phyloP scores from a whole-genome alignment of 2,113 vertebrate genomes.

The Penelope pileata region DNA sequence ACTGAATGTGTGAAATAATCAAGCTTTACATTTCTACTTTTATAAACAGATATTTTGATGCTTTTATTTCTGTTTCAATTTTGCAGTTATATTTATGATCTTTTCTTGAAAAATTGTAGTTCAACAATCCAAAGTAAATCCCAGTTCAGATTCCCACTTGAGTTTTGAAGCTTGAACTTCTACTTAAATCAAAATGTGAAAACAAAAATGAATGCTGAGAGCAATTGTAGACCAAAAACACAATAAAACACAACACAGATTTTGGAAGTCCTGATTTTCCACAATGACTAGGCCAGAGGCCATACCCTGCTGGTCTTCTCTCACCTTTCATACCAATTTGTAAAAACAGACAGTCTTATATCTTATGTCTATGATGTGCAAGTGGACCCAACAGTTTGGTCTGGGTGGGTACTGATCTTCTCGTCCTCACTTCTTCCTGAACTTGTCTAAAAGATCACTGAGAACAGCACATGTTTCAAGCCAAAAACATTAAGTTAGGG shows the following conservation, averaged over 20 bases:
- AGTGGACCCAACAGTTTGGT: background rate
- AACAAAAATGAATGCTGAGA: slow-evolving; percentile 17
- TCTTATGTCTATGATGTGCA: background rate
- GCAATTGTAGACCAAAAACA: background rate
- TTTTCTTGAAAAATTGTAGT: background rate
- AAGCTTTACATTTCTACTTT: background rate
- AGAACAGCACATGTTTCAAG: background rate
- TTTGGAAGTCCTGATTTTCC: slow-evolving; percentile 17
- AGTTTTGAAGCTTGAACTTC: slow-evolving; percentile 25
- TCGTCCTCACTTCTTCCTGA: background rate
- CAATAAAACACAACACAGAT: background rate
- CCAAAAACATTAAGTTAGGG: background rate
- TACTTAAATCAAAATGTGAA: slow-evolving; percentile 22
- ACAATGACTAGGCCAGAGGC: background rate
- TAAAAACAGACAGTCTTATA: background rate
- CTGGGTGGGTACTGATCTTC: background rate
- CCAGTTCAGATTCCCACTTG: background rate
- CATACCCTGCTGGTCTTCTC: background rate
- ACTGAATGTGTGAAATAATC: background rate
- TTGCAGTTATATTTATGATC: background rate
- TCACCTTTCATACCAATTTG: slow-evolving; percentile 15
- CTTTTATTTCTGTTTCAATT: background rate
- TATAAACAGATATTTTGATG: background rate
- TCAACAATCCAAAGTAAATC: background rate
- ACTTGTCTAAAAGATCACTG: background rate